These are phyloP conservation scores for Ophiothrix spiculata DNA, from an alignment of 35 echinoderm and acorn worm species.

Conservation along the genomic window DNA sequence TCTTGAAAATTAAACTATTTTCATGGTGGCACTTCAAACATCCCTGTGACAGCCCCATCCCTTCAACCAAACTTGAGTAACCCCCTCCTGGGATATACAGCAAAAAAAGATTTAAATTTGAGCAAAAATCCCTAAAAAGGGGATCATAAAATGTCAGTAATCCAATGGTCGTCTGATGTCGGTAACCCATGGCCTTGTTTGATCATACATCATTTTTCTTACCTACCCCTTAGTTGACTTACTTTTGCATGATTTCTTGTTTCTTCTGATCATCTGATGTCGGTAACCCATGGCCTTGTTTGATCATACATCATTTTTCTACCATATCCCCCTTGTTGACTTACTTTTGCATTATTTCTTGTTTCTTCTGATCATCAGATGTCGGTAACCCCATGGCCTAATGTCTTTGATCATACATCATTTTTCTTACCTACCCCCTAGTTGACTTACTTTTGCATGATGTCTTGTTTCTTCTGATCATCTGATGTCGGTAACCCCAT, in stretches of 20 bases:
- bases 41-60: too few species aligned
- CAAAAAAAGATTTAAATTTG: too few species aligned
- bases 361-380: slow-evolving; percentile 98
- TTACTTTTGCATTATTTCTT: slow-evolving; percentile 96
- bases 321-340: slow-evolving; percentile 68
- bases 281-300: slow-evolving; percentile 86
- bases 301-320: slow-evolving; percentile 99
- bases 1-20: too few species aligned
- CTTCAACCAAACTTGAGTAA: too few species aligned
- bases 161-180: too few species aligned
- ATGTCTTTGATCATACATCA: slow-evolving; percentile 97
- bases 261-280: slow-evolving; percentile 99
- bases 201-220: not conserved
- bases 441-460: slow-evolving; percentile 91
- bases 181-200: too few species aligned
- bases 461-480: slow-evolving; percentile 98
- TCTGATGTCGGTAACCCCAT: slow-evolving; percentile 98
- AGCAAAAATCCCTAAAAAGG: too few species aligned
- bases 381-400: slow-evolving; percentile 89
- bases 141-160: too few species aligned
- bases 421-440: slow-evolving; percentile 95
- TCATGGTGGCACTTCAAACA: too few species aligned
- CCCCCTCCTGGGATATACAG: too few species aligned
- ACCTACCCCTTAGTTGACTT: too few species aligned
- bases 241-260: slow-evolving; percentile 96